A percentile compares a stretch with the other conserved stretches of the same genome.
phyloP scores from a whole-genome alignment of 2,888 invertebrate species.

The Drosophila kambysellisi region DNA sequence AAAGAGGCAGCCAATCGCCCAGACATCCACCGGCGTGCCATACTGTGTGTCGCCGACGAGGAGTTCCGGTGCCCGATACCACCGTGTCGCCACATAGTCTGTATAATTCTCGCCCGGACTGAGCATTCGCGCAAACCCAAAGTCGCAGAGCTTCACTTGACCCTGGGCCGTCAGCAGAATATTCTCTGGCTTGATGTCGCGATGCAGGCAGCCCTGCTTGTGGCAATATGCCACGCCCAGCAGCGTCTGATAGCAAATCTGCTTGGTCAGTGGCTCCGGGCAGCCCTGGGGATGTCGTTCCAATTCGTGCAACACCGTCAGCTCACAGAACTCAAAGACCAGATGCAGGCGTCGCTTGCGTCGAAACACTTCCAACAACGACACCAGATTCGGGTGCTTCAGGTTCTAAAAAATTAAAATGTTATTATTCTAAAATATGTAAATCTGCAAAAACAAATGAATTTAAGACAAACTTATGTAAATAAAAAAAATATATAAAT shows the following conservation, averaged over 20 bases:
- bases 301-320: conserved; percentile 97
- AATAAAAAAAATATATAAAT: not conserved
- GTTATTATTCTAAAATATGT: not conserved
- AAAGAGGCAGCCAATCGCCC: conserved; percentile 98
- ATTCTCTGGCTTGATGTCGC: conserved; percentile 99
- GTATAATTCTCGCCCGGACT: conserved; percentile 99
- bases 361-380: conserved; percentile 98
- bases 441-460: not conserved
- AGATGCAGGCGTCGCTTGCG: conserved; percentile 97
- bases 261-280: conserved; percentile 95
- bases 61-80: conserved; percentile 99
- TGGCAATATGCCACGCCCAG: conserved; percentile 99
- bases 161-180: conserved; percentile 96
- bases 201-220: conserved; percentile 96
- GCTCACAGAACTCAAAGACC: conserved; percentile 99
- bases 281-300: conserved; percentile 97
- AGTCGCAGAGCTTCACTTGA: conserved; percentile 98
- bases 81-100: conserved; percentile 99
- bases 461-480: not conserved
- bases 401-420: conserved; percentile 90
- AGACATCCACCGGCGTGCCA: conserved; percentile 96
- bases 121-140: conserved; percentile 98
- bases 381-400: conserved; percentile 98
- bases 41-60: conserved; percentile 98
- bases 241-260: conserved; percentile 97